Percentiles rank a stretch among this genome's conserved stretches.
Conservation (phyloP, 2,113 vertebrate genomes). For the Onychorhynchus coronatus region DNA sequence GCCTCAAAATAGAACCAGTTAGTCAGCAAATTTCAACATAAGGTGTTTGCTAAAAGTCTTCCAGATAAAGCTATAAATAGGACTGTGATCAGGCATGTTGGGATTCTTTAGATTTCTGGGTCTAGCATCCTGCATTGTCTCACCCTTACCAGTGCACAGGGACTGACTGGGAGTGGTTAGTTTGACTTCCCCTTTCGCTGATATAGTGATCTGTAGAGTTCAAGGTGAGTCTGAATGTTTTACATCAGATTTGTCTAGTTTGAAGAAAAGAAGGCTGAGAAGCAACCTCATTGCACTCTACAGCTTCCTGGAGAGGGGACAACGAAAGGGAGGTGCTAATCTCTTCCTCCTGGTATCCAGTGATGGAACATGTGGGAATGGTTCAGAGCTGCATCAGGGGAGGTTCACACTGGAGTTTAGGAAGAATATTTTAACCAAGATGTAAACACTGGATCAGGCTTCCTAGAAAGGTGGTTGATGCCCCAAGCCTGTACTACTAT, state of each 20-base stretch:
- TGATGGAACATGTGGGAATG: accelerated
- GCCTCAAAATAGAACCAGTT: neutral
- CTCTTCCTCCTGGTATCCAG: neutral
- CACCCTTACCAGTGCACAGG: neutral
- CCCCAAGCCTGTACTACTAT: no score
- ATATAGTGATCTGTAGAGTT: neutral
- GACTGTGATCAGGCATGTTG: neutral
- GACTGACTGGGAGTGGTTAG: neutral
- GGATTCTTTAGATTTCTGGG: neutral
- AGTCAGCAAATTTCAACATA: neutral
- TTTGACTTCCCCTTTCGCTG: neutral
- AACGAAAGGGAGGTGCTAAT: neutral
- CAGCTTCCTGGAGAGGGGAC: neutral
- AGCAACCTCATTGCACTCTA: neutral
- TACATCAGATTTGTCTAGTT: neutral
- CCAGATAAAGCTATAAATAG: neutral
- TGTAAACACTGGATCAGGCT: neutral
- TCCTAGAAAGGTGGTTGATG: neutral
- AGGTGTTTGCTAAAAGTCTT: neutral
- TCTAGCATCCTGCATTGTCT: neutral
- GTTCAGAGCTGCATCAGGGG: neutral
- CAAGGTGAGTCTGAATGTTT: neutral
- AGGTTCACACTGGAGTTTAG: neutral
- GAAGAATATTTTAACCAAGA: neutral
- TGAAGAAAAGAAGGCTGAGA: neutral